Evolutionary conservation across 2,888 invertebrate species (phyloP).

Genomic region (Eubasilissa splendida): DNA sequence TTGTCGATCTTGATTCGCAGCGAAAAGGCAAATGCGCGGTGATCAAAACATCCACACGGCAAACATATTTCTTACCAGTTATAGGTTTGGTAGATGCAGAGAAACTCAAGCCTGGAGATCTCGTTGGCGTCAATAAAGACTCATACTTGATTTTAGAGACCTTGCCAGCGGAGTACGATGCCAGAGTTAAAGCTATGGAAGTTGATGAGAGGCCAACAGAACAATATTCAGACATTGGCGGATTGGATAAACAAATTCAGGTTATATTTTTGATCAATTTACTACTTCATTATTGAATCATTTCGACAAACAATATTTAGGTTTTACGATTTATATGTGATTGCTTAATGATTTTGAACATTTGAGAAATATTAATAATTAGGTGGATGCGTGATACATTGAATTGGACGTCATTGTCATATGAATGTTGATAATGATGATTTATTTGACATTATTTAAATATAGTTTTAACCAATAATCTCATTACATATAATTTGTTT

Average conservation of each 20-base stretch:
- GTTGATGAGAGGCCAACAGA: conserved; percentile 99
- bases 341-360: too few relatives aligned
- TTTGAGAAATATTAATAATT: too few relatives aligned
- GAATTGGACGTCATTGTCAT: too few relatives aligned
- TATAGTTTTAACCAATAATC: too few relatives aligned
- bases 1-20: conserved; percentile 98
- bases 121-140: conserved; percentile 96
- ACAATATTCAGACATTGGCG: conserved; percentile 99
- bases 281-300: too few relatives aligned
- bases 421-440: too few relatives aligned
- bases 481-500: too few relatives aligned
- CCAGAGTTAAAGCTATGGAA: conserved; percentile 99
- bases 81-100: conserved; percentile 99
- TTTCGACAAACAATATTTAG: too few relatives aligned
- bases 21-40: conserved; percentile 99
- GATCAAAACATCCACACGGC: conserved; percentile 98
- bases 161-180: conserved; percentile 96
- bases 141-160: conserved; percentile 99
- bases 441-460: too few relatives aligned
- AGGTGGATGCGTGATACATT: too few relatives aligned
- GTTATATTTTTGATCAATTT: conserved; percentile 59
- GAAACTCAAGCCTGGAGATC: conserved; percentile 96
- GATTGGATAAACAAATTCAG: conserved; percentile 98
- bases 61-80: conserved; percentile 99
- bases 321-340: too few relatives aligned